A percentile compares a stretch with the other conserved stretches of the same genome.
phyloP scores from a whole-genome alignment of 2,113 vertebrate species.

The Seriola quinqueradiata region DNA sequence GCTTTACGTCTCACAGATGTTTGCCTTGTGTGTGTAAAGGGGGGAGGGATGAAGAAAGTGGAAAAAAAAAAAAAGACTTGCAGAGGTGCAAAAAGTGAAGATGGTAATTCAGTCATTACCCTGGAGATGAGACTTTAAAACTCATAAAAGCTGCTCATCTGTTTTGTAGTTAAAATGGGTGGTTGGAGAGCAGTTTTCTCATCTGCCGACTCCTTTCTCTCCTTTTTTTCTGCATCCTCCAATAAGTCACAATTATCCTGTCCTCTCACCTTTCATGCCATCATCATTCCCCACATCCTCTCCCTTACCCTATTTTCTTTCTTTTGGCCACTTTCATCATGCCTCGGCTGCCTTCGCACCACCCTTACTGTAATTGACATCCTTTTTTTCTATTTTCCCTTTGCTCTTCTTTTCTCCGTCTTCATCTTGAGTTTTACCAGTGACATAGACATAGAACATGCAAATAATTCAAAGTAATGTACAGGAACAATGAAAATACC shows the following conservation, averaged over 20 bases:
- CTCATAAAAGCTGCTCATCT: slow-evolving; percentile 58
- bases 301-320: slow-evolving; percentile 75
- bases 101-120: slow-evolving; percentile 54
- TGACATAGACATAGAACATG: neutral
- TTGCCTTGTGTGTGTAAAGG: slow-evolving; percentile 12
- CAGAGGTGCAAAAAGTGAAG: slow-evolving; percentile 58
- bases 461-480: slow-evolving; percentile 4
- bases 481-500: neutral
- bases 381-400: neutral
- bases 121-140: slow-evolving; percentile 49
- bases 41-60: neutral
- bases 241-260: slow-evolving; percentile 43
- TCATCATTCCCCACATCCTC: slow-evolving; percentile 56
- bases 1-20: neutral
- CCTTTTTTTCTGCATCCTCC: slow-evolving; percentile 9
- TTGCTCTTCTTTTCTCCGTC: neutral
- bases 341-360: neutral
- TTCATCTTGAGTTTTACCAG: slow-evolving; percentile 2
- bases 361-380: neutral
- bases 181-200: slow-evolving; percentile 42
- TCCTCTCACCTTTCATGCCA: slow-evolving; percentile 31
- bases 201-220: neutral
- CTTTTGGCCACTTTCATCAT: slow-evolving; percentile 22
- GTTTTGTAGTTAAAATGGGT: slow-evolving; percentile 44
- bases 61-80: neutral